Conservation (phyloP, 35 echinoderm and acorn worm genomes). For the Lytechinus variegatus region DNA sequence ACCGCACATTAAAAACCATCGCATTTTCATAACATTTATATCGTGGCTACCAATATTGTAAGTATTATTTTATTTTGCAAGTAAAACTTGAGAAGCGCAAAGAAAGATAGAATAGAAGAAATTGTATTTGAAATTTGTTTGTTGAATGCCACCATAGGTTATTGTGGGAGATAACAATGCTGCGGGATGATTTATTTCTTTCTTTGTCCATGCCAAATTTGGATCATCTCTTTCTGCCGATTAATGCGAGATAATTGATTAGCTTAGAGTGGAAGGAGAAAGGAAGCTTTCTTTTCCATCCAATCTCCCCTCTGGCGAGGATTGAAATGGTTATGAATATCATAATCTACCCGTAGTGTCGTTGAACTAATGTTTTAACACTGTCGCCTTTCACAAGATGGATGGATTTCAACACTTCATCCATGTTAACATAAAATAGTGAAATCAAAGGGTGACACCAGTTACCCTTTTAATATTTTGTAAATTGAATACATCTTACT, state of each 20-base stretch:
- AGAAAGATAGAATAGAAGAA: background rate
- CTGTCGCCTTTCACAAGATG: background rate
- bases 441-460: background rate
- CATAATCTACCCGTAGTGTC: background rate
- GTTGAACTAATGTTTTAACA: background rate
- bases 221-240: background rate
- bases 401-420: background rate
- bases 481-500: background rate
- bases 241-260: background rate
- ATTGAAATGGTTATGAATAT: background rate
- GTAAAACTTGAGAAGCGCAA: background rate
- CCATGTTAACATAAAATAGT: background rate
- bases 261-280: background rate
- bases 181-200: background rate
- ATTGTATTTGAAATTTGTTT: background rate
- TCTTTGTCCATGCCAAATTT: background rate
- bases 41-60: background rate
- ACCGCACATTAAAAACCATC: background rate
- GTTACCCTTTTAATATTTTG: too few relatives aligned
- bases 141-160: background rate
- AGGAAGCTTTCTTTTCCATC: background rate
- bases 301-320: background rate
- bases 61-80: background rate
- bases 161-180: background rate
- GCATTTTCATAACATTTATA: background rate